Percentiles rank a stretch among this genome's conserved stretches.
Conservation (phyloP, 2,113 vertebrate species). For the Strigops habroptila region DNA sequence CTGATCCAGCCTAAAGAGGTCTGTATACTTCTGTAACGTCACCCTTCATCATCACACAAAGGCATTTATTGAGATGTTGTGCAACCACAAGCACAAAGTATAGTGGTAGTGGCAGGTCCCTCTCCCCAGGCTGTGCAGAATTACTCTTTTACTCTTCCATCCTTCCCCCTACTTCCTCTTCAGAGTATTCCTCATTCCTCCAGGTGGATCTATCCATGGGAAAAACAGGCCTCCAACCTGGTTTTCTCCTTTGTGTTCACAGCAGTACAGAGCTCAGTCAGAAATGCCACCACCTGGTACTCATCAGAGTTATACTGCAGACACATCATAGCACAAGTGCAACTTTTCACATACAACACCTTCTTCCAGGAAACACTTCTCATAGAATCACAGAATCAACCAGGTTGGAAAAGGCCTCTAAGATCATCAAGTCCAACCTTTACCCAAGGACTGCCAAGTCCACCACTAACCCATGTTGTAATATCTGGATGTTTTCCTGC, state of each 20-base stretch:
- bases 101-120: not conserved
- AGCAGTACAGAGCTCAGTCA: not conserved
- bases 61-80: not conserved
- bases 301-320: not conserved
- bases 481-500: not conserved
- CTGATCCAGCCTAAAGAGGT: not conserved
- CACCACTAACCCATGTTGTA: not conserved
- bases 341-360: not conserved
- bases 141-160: not conserved
- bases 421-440: not conserved
- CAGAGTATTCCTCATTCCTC: not conserved
- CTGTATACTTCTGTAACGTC: not conserved
- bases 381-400: not conserved
- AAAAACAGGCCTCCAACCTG: not conserved
- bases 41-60: not conserved
- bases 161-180: not conserved
- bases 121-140: not conserved
- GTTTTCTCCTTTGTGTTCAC: not conserved
- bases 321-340: fast-evolving
- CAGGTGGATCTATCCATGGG: not conserved
- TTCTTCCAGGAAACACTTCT: not conserved
- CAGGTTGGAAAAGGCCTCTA: not conserved
- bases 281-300: not conserved
- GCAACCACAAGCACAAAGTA: not conserved
- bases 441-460: not conserved